Evolutionary conservation across 2,113 vertebrate species (phyloP), one percentile per base, ranked within the genome.

Genomic region (Notothenia rossii): DNA sequence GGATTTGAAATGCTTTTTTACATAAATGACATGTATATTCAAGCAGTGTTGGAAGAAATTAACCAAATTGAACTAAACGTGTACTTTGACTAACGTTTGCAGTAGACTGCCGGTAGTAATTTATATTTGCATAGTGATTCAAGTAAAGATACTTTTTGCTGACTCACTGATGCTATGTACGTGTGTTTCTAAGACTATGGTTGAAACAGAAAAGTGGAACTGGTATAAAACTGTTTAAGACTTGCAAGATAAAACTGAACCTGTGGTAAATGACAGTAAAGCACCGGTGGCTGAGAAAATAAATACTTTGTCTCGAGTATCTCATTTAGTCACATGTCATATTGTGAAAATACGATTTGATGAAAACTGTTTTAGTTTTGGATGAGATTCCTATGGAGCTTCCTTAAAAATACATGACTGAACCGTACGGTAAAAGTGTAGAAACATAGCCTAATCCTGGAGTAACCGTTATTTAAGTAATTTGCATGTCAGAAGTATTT

Each of bases 151-250:
- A 36, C 36, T 36, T 36, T 7, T 29, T 29, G 2, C 2, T 25
- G 22, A 36, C 36, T 61, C 7, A 17, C 0, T 36, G 62, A 15
- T 10, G 56, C 22, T 8, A 1, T 4, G 17, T 50, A 61, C 7
- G 13, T 53, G 45, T 45, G 59, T 63, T 80, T 75, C 79, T 80
- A 15, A 3, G 68, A 62, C 36, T 64, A 6, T 68, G 79, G 88
- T 71, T 81, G 88, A 89, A 85, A 86, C 85, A 85, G 80, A 87
- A 85, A 87, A 81, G 85, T 76, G 85, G 88, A 89, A 85, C 65
- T 83, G 69, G 64, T 55, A 62, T 13, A 22, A 70, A 84, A 66
- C 50, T 0, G 50, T 74, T 68, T 63, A 72, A 49, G 65, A 79
- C 69, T 49, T 64, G 4, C 43, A 61, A 84, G 81, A 79, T 51